Conservation (phyloP, 2,113 vertebrate species). For the Oreochromis spilurus region DNA sequence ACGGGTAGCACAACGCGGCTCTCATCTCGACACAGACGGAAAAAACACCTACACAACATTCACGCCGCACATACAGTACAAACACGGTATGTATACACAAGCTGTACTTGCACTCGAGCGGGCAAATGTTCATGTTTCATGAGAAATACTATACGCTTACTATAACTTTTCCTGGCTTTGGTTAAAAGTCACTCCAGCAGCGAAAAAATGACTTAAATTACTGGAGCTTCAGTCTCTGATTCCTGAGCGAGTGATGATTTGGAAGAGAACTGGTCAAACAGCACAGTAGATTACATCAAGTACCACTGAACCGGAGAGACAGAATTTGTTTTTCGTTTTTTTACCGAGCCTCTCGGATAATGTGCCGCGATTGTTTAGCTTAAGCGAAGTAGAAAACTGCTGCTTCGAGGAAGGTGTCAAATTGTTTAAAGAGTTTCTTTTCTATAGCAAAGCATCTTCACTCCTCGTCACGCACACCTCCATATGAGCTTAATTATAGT, state of each 20-base stretch:
- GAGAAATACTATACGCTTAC: not conserved
- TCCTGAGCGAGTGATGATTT: not conserved
- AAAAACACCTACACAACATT: not conserved
- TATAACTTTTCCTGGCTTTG: not conserved
- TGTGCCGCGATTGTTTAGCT: not conserved
- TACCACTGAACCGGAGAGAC: not conserved
- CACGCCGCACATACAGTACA: not conserved
- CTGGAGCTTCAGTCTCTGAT: not conserved
- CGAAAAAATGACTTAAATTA: conserved; percentile 7
- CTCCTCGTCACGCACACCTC: not conserved
- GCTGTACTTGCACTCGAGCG: not conserved
- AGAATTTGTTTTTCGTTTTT: not conserved
- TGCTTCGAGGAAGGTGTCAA: not conserved
- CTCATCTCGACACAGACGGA: not conserved
- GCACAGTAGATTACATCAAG: conserved; percentile 11
- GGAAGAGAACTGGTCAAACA: conserved; percentile 35
- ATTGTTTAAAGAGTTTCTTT: not conserved
- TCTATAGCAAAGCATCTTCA: not conserved
- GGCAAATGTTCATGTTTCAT: not conserved
- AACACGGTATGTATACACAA: not conserved
- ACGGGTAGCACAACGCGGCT: not conserved
- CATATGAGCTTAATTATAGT: conserved; percentile 13
- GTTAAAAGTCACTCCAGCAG: not conserved
- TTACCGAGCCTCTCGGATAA: not conserved
- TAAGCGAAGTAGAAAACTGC: not conserved